These are phyloP conservation scores for Diadumene lineata DNA, from an alignment of 92 coral and sea anemone genomes.

Conservation along the genomic window DNA sequence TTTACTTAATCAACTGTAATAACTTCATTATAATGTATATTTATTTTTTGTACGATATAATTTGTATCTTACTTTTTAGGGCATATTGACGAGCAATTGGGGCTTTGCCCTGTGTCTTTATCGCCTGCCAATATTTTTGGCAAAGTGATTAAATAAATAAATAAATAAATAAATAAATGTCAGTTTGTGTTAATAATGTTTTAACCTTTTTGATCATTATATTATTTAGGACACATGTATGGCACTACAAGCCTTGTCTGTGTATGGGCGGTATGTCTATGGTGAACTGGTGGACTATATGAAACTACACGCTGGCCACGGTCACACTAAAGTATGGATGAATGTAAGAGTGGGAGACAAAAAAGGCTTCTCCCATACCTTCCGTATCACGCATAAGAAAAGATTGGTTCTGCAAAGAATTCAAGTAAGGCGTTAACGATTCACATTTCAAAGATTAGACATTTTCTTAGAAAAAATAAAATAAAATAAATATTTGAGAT, in stretches of 20 bases:
- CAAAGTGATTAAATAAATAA: neutral
- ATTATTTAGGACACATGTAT: conserved; percentile 85
- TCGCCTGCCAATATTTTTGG: too few relatives aligned
- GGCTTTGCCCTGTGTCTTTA: too few relatives aligned
- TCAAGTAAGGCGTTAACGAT: conserved; percentile 37
- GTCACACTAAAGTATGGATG: neutral
- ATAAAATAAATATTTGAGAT: too few relatives aligned
- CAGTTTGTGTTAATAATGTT: neutral
- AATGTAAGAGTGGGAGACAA: conserved; percentile 18
- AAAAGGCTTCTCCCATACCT: conserved; percentile 44
- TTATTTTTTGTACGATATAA: too few relatives aligned
- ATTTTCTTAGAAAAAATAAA: too few relatives aligned
- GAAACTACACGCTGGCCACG: neutral
- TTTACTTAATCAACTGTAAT: too few relatives aligned
- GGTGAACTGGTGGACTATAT: neutral
- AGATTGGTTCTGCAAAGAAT: conserved; percentile 74
- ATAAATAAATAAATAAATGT: too few relatives aligned
- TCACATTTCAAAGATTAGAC: neutral
- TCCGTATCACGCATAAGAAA: conserved; percentile 60
- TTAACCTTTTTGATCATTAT: too few relatives aligned
- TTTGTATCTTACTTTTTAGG: too few relatives aligned
- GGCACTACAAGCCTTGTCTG: conserved; percentile 58
- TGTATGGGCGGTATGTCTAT: neutral
- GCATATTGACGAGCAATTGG: too few relatives aligned
- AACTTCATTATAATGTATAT: too few relatives aligned